Percentiles rank a stretch among this genome's conserved stretches.
These are phyloP conservation scores for Actinostola sp. DNA, from an alignment of 92 coral and sea anemone genomes.

Conservation along the genomic window DNA sequence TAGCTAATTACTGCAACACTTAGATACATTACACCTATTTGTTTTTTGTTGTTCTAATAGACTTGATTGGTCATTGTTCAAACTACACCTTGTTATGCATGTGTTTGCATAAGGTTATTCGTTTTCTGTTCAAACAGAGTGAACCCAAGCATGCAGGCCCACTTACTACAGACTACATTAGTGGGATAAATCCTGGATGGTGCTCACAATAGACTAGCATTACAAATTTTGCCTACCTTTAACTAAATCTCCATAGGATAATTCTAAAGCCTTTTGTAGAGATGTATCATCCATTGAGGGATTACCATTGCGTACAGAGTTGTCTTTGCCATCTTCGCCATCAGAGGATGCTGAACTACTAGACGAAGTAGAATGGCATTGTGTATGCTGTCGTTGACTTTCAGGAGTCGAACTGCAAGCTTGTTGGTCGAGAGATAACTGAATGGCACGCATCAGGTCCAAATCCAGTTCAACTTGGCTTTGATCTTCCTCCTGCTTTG, in stretches of 20 bases:
- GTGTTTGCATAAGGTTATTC: no score
- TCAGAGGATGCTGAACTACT: conserved; percentile 76
- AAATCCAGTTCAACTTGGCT: conserved; percentile 55
- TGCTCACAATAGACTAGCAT: background rate
- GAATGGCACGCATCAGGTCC: conserved; percentile 77
- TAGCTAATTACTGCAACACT: no score
- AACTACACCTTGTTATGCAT: no score
- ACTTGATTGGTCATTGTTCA: no score
- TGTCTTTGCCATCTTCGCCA: conserved; percentile 39
- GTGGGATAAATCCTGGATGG: background rate
- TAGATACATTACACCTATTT: no score
- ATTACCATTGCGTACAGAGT: conserved; percentile 30
- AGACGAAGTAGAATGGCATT: conserved; percentile 48
- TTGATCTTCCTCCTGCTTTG: conserved; percentile 20
- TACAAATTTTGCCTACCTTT: conserved; percentile 20
- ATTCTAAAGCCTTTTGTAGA: conserved; percentile 87
- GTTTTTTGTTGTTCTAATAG: no score
- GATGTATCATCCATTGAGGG: conserved; percentile 76
- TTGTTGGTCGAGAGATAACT: conserved; percentile 68
- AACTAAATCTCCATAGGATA: conserved; percentile 60
- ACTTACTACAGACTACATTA: background rate
- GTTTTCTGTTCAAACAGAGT: no score
- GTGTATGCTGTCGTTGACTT: conserved; percentile 11
- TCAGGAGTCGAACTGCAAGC: conserved; percentile 37
- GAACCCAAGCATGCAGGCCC: no score